A percentile compares a stretch with the other conserved stretches of the same genome.
Conservation (phyloP, 2,797 vertebrate genomes). For the Paramormyrops hopkinsi region DNA sequence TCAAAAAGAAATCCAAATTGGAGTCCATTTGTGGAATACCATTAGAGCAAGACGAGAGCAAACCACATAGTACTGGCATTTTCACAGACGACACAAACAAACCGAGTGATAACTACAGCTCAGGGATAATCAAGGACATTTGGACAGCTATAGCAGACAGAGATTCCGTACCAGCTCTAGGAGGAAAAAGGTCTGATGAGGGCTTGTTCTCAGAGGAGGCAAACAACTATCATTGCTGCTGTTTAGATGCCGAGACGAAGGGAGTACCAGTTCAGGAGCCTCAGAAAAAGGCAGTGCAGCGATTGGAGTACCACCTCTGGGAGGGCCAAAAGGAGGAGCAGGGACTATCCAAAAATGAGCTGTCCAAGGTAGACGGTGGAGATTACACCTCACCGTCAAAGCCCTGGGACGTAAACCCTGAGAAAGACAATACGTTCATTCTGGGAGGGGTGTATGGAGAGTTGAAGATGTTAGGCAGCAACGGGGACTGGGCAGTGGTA, state of each 20-base stretch:
- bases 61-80: constrained; percentile 72
- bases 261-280: constrained; percentile 66
- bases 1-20: constrained; percentile 92
- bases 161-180: constrained; percentile 60
- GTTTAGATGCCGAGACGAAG: constrained; percentile 73
- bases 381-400: constrained; percentile 94
- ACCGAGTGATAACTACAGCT: constrained; percentile 83
- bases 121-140: constrained; percentile 97
- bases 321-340: constrained; percentile 84
- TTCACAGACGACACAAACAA: constrained; percentile 74
- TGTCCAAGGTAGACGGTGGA: constrained; percentile 77
- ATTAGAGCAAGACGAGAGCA: constrained; percentile 81
- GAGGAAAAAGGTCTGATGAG: constrained; percentile 68
- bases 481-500: constrained; percentile 87
- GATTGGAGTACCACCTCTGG: constrained; percentile 96
- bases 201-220: constrained; percentile 75
- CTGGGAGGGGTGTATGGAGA: constrained; percentile 96
- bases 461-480: constrained; percentile 78
- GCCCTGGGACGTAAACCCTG: constrained; percentile 81
- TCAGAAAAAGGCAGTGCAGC: constrained; percentile 84
- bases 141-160: constrained; percentile 84
- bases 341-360: constrained; percentile 72
- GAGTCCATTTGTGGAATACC: constrained; percentile 98
- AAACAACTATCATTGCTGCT: constrained; percentile 74
- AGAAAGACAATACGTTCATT: constrained; percentile 86